Base-by-base conservation (phyloP, 1,140 invertebrate genomes). In the Mamestra configurata region DNA sequence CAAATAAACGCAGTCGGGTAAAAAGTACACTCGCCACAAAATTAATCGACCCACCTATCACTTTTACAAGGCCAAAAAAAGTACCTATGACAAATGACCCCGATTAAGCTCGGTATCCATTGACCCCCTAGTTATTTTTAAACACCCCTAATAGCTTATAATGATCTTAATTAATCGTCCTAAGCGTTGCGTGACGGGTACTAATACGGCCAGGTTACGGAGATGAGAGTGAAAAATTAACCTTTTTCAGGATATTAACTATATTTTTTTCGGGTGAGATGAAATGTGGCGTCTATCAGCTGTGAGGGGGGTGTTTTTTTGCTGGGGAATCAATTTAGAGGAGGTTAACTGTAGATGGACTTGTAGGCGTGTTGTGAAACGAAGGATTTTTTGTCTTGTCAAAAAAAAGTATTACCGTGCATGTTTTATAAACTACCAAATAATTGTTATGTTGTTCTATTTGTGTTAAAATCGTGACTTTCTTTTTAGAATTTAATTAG, bases 141-240 rank as follows among this genome's bases (percentile, higher is more conserved):
- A 76, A 53, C 59, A 49, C 61, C 68, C 75, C 61, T 77, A 77
- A 68, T 68, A 77, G 75, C 31, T 53, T 77, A 77, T 77, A 77
- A 77, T n/a, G 75, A 68, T 66, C 46, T 77, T 68, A 77, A 66
- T 77, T 77, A 43, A 68, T 77, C 61, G 27, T 51, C 24, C 24
- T 68, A 66, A 77, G 18, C 49, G 31, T 66, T 22, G 22, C 59
- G 57, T 77, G 75, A 77, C 75, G 5, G 27, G 15, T 68, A 77
- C 61, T 77, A 77, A 77, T 77, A 77, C 13, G 40, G 20, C 6
- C 24, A 37, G 46, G 75, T 66, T 40, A 31, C 10, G 20, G 43
- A 77, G 61, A 53, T 40, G 61, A 51, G 49, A 46, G 46, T 68
- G 61, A 77, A 77, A 77, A 53, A 77, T 77, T 24, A 24, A 61